phyloP scores from a whole-genome alignment of 2,888 invertebrate species.

The Margaritifera margaritifera region DNA sequence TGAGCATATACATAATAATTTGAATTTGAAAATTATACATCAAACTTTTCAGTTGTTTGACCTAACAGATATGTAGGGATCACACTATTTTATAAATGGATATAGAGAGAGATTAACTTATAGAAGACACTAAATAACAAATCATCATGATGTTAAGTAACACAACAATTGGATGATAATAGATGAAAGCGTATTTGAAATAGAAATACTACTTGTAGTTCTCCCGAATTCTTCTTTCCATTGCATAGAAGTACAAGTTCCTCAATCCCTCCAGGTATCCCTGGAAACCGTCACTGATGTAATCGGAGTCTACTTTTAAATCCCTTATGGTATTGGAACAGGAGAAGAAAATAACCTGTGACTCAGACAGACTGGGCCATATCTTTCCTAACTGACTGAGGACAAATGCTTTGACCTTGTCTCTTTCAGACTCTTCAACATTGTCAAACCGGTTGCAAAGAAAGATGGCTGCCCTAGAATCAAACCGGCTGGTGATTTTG shows the following conservation, averaged over 20 bases:
- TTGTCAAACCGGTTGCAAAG: conserved; percentile 65
- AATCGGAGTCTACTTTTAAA: conserved; percentile 24
- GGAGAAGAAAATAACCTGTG: conserved; percentile 46
- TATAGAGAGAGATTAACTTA: too few species aligned
- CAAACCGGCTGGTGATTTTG: conserved; percentile 24
- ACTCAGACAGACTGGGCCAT: conserved; percentile 54
- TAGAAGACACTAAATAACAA: neutral
- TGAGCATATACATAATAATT: too few species aligned
- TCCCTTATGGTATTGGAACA: conserved; percentile 30
- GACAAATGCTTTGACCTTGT: conserved; percentile 50
- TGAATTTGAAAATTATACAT: too few species aligned
- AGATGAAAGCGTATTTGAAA: neutral
- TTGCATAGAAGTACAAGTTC: conserved; percentile 19
- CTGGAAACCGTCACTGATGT: conserved; percentile 33
- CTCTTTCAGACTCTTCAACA: conserved; percentile 43
- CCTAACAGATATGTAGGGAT: too few species aligned
- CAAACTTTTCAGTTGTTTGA: too few species aligned
- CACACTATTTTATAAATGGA: too few species aligned
- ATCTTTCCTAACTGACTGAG: conserved; percentile 36
- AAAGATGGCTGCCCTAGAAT: conserved; percentile 61
- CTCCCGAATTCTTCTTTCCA: conserved; percentile 26
- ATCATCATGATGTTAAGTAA: too few species aligned
- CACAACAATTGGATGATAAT: too few species aligned
- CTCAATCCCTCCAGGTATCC: conserved; percentile 23
- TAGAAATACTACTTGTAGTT: conserved; percentile 28